phyloP scores from a whole-genome alignment of 1,140 invertebrate genomes.

The Forficula auricularia region DNA sequence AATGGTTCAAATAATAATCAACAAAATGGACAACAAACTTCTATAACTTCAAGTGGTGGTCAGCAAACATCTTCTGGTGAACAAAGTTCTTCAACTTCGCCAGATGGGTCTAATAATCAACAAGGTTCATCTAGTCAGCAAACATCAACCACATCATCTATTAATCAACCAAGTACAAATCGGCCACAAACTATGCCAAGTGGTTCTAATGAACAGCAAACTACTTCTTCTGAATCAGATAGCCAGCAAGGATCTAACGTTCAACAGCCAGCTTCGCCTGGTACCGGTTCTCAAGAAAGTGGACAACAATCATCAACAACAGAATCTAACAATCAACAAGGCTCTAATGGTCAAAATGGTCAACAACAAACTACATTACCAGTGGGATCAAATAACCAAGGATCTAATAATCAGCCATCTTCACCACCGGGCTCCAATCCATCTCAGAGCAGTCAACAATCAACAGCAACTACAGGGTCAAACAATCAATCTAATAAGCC shows the following conservation, averaged over 20 bases:
- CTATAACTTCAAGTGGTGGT: too few relatives aligned
- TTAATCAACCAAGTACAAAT: conserved; percentile 8
- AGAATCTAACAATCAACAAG: neutral
- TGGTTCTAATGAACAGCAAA: too few relatives aligned
- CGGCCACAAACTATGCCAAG: too few relatives aligned
- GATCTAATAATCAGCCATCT: conserved; percentile 9
- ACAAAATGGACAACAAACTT: too few relatives aligned
- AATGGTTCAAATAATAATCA: too few relatives aligned
- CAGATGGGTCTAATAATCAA: conserved; percentile 4
- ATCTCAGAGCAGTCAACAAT: conserved; percentile 11
- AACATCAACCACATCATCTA: conserved; percentile 9
- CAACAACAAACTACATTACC: neutral
- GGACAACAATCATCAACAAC: neutral
- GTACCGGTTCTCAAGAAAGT: too few relatives aligned
- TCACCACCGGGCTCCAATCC: conserved; percentile 7
- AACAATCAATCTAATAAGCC: too few relatives aligned
- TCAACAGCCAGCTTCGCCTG: too few relatives aligned
- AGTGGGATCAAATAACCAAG: conserved; percentile 9
- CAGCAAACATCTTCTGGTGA: conserved; percentile 12
- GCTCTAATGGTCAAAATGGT: neutral
- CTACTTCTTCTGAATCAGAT: too few relatives aligned
- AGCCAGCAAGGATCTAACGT: too few relatives aligned
- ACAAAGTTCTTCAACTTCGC: conserved; percentile 11
- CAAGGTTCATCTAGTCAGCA: conserved; percentile 3
- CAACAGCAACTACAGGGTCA: conserved; percentile 1